Evolutionary conservation across 2,888 invertebrate genomes (phyloP), one percentile per base, ranked within the genome.

Genomic region (Euproctis similis): DNA sequence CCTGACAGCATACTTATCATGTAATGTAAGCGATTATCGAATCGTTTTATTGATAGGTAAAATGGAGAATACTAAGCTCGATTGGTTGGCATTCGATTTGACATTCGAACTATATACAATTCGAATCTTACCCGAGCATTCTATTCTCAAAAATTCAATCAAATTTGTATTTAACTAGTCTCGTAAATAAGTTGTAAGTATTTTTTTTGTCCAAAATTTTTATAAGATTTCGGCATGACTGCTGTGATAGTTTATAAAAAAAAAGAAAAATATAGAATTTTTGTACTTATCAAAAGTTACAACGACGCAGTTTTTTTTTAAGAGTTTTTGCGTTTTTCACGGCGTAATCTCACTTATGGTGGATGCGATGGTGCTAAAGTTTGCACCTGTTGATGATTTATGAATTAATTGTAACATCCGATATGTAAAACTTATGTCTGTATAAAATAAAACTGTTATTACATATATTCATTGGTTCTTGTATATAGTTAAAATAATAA

Each of bases 141-240:
- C n/a, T n/a, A n/a, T n/a, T 32, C 50, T 52, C 39, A 52, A 44
- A 46, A 53, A 53, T 37, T 42, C 37, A 49, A 36, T 57, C 43
- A 42, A 53, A 52, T 57, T 53, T 64, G 59, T 59, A 55, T 58
- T 61, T 59, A 71, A 60, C 70, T 72, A 73, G 74, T 73, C 73
- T 61, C n/a, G n/a, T 58, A 54, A 55, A 48, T 65, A 58, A 59
- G 53, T 52, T 53, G 21, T 59, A 63, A 62, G 62, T 50, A 61
- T 58, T 53, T 53, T 60, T 14, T 55, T 54, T 60, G 59, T 67
- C 66, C 56, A 62, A 34, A 66, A 60, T 61, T 61, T 55, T 53
- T 53, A 57, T 56, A 62, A 49, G 51, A 47, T 50, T 50, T 63
- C 67, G 59, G 65, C 59, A 49, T 50, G 46, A 42, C 40, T 53